Conservation (phyloP, 2,888 invertebrate genomes). For the Strigamia crassipes region DNA sequence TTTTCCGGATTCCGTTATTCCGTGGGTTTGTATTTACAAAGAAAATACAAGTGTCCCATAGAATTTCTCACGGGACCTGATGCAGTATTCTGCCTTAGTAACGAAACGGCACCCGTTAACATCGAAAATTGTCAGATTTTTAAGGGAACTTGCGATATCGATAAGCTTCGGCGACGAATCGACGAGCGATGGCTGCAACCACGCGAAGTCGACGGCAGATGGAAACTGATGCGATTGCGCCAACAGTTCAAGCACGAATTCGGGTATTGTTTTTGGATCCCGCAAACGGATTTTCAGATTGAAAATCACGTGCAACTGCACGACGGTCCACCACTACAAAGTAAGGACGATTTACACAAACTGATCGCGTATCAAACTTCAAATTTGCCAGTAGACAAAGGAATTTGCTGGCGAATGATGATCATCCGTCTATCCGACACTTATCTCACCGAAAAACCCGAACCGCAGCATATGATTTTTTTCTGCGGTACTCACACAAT, state of each 20-base stretch:
- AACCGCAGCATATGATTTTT: too few species aligned
- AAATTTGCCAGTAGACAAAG: not conserved
- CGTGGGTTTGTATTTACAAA: too few species aligned
- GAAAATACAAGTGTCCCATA: too few species aligned
- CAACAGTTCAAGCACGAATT: not conserved
- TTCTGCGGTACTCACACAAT: too few species aligned
- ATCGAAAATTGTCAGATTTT: not conserved
- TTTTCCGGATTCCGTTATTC: too few species aligned
- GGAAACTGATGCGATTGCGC: not conserved
- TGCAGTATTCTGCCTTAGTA: too few species aligned
- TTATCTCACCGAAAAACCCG: too few species aligned
- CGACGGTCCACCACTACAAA: not conserved
- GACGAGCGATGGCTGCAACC: not conserved
- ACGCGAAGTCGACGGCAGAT: not conserved
- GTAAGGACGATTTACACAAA: not conserved
- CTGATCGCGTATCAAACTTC: not conserved
- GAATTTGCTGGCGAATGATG: not conserved
- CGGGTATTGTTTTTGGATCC: not conserved
- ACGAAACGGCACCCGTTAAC: too few species aligned
- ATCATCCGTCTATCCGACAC: too few species aligned
- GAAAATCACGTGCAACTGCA: not conserved
- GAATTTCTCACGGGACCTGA: too few species aligned
- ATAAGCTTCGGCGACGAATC: not conserved
- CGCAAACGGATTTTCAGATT: not conserved
- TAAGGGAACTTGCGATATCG: not conserved